Conservation (phyloP, 2,113 vertebrate genomes). For the Gracilinanus agilis region DNA sequence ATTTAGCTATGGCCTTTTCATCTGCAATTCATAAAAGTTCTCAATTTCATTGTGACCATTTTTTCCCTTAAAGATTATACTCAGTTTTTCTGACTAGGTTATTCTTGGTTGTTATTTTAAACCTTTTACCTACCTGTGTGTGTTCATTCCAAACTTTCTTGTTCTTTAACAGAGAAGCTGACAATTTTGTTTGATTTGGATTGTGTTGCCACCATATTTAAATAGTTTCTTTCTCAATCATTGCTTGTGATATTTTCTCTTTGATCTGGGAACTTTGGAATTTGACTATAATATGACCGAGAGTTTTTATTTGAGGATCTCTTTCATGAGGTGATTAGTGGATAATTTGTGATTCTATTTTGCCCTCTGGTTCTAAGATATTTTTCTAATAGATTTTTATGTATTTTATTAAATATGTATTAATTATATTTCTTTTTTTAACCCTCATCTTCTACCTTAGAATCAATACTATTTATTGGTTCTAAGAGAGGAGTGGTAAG, state of each 20-base stretch:
- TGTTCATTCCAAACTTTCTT: background rate
- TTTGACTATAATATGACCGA: background rate
- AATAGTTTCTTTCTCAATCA: background rate
- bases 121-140: background rate
- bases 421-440: too few relatives aligned
- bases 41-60: background rate
- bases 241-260: background rate
- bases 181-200: background rate
- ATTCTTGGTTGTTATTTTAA: background rate
- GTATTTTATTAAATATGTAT: background rate
- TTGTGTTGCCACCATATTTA: background rate
- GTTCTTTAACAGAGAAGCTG: background rate
- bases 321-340: background rate
- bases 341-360: background rate
- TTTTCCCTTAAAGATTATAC: background rate
- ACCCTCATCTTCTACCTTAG: too few relatives aligned
- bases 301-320: background rate
- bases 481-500: too few relatives aligned
- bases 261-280: background rate
- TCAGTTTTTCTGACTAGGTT: background rate
- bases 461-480: too few relatives aligned
- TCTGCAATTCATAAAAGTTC: background rate
- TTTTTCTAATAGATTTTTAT: too few relatives aligned
- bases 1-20: background rate
- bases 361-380: background rate